Base-by-base conservation (phyloP, 2,797 vertebrate species). In the Ispidina picta region DNA sequence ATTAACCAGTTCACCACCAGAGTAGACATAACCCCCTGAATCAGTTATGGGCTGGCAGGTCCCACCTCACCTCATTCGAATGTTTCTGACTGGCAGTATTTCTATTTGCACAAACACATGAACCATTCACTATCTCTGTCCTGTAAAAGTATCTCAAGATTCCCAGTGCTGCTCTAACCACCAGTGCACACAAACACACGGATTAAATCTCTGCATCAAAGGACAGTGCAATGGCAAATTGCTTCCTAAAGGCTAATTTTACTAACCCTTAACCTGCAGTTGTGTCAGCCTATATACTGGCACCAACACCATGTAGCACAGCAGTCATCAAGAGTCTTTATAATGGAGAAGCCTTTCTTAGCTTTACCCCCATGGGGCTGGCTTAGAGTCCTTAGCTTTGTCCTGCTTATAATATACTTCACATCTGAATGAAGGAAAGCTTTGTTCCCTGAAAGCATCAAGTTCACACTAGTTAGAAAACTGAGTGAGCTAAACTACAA, bases 101-200 rank as follows among this genome's bases (percentile, higher is more conserved):
- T 43, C 51, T 31, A 35, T 13, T 48, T 72, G 22, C 72, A 65
- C 25, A 56, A 60, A 48, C 6, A 39, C 7, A 8, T 3, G 6
- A 39, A 9, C 18, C 15, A 16, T n/a, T 56, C 1, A 0, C 10
- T 18, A 31, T 7, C 12, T 19, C 33, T 23, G 5, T 41, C 46
- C 48, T 29, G 41, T 58, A 35, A 6, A 39, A 78, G 15, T 14
- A 6, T 15, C 26, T 55, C 5, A n/a, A 46, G 26, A 35, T 22
- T 56, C 48, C 10, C 43, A n/a, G 13, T 46, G 28, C 22, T 26
- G 39, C 26, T 37, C 52, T 37, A 15, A 37, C 18, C 23, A 33
- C 21, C 10, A 39, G 28, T 3, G 4, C 0, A 3, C 1, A 6
- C 1, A 2, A 35, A 23, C 59, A 62, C 19, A 25, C 51, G 44